These are phyloP conservation scores for Brachyhypopomus occidentalis DNA, from an alignment of 2,113 vertebrate species.

Conservation along the genomic window DNA sequence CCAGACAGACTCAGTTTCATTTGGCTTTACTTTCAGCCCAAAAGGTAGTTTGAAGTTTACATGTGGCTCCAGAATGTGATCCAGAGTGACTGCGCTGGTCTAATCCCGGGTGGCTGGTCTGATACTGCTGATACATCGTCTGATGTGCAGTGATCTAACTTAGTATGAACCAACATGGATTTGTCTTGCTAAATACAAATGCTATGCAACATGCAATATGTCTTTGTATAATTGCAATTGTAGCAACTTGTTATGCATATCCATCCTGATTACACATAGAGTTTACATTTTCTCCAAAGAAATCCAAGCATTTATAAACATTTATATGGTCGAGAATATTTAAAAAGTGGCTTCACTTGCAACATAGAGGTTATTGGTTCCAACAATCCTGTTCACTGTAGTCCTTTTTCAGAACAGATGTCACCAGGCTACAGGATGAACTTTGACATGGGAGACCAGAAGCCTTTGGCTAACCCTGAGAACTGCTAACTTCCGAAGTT, in stretches of 20 bases:
- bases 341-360: neutral
- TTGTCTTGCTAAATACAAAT: slow-evolving; percentile 62
- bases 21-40: neutral
- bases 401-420: slow-evolving; percentile 31
- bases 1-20: neutral
- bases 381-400: too few species aligned
- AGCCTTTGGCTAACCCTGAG: slow-evolving; percentile 34
- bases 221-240: slow-evolving; percentile 19
- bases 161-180: slow-evolving; percentile 64
- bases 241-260: neutral
- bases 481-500: slow-evolving; percentile 30
- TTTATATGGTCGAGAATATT: too few species aligned
- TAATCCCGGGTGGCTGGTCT: slow-evolving; percentile 23
- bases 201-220: slow-evolving; percentile 42
- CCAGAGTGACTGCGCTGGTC: neutral
- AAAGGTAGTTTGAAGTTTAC: too few species aligned
- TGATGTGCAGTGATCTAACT: slow-evolving; percentile 63
- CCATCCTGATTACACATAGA: slow-evolving; percentile 25
- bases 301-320: neutral
- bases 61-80: neutral
- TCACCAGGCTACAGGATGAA: slow-evolving; percentile 26
- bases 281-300: neutral
- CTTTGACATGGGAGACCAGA: slow-evolving; percentile 32
- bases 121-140: slow-evolving; percentile 51
- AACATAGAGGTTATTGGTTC: neutral